These are phyloP conservation scores for Pagetopsis macropterus DNA, from an alignment of 2,797 vertebrate genomes.

Conservation along the genomic window DNA sequence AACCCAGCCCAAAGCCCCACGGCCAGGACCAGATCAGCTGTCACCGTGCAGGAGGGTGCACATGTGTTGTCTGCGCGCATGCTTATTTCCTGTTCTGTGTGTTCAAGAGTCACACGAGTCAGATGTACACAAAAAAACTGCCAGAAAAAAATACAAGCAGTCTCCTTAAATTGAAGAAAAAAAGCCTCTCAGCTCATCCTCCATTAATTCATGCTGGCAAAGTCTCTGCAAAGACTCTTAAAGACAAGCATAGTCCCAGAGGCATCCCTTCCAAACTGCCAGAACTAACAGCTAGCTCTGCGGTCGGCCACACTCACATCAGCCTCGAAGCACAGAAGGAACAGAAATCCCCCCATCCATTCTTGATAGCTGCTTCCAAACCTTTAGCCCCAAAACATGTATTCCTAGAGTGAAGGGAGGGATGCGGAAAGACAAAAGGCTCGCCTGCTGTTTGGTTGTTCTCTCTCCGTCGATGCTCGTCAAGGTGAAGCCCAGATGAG, in stretches of 20 bases:
- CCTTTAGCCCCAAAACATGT: conserved; percentile 77
- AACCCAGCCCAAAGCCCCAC: conserved; percentile 34
- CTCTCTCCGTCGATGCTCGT: conserved; percentile 39
- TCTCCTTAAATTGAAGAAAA: conserved; percentile 64
- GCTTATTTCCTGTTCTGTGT: conserved; percentile 25
- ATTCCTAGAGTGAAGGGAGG: conserved; percentile 50
- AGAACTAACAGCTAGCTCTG: conserved; percentile 74
- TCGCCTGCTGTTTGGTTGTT: conserved; percentile 39
- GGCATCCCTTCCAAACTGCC: conserved; percentile 74
- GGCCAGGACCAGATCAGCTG: conserved; percentile 50
- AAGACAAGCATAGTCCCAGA: conserved; percentile 75
- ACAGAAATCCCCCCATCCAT: conserved; percentile 76
- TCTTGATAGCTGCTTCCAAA: conserved; percentile 68
- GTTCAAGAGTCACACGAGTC: conserved; percentile 25
- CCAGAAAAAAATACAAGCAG: conserved; percentile 69
- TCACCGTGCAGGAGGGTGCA: conserved; percentile 26
- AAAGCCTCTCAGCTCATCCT: conserved; percentile 69
- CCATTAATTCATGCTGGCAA: conserved; percentile 78
- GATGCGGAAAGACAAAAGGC: conserved; percentile 38
- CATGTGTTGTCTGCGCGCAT: conserved; percentile 11
- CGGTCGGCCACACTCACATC: conserved; percentile 67
- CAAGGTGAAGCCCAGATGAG: conserved; percentile 69
- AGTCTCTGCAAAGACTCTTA: conserved; percentile 78
- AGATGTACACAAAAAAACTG: conserved; percentile 30
- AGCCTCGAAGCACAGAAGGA: conserved; percentile 58